Percentiles rank a stretch among this genome's conserved stretches.
phyloP scores from a whole-genome alignment of 2,888 invertebrate genomes.

The Sussaba pulchella region DNA sequence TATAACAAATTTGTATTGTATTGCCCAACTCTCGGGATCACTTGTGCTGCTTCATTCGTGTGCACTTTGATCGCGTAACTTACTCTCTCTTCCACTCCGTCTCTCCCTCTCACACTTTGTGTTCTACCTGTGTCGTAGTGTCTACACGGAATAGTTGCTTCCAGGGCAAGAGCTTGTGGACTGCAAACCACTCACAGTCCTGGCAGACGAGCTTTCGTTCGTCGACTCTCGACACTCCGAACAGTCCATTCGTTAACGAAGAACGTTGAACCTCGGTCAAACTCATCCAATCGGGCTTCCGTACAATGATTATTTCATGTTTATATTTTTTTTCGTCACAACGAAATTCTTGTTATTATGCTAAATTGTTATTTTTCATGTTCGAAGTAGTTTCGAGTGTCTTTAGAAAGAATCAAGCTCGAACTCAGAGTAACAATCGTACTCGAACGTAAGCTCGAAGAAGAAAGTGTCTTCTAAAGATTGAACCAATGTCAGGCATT shows the following conservation, averaged over 20 bases:
- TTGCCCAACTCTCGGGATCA: constrained; percentile 52
- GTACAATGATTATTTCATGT: background rate
- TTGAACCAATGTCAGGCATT: no score
- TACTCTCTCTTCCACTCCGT: no score
- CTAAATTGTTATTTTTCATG: no score
- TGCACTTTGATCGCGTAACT: background rate
- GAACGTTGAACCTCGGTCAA: constrained; percentile 1
- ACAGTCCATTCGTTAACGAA: background rate
- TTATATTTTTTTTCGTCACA: background rate
- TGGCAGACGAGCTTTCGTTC: background rate
- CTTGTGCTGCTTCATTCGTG: background rate
- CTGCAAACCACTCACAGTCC: constrained; percentile 2
- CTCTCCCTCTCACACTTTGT: no score
- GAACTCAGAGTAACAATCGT: no score
- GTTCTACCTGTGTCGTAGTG: background rate
- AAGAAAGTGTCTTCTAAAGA: no score
- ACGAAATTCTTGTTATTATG: no score
- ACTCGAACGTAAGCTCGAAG: no score
- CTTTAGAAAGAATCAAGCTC: no score
- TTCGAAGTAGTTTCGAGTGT: no score
- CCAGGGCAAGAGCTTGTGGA: constrained; percentile 16
- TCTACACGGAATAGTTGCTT: background rate
- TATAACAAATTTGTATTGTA: constrained; percentile 52
- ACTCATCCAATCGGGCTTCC: background rate
- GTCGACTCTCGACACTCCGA: background rate